These are phyloP conservation scores for Hybos culiciformis DNA, from an alignment of 2,888 invertebrate genomes.

Conservation along the genomic window DNA sequence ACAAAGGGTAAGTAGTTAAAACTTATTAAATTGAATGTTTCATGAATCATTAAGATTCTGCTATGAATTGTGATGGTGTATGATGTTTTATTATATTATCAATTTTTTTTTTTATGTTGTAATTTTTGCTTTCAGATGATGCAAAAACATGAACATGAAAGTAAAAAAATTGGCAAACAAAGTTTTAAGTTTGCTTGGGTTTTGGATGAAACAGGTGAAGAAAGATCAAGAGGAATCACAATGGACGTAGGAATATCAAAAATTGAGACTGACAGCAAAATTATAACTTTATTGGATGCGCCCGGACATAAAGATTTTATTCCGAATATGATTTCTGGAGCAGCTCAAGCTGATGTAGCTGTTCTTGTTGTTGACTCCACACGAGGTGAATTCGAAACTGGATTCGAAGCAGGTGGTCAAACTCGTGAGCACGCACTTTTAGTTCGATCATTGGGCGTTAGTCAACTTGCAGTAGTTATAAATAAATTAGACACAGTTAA, in stretches of 20 bases:
- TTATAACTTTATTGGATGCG: conserved; percentile 77
- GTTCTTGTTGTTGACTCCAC: conserved; percentile 92
- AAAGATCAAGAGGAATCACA: conserved; percentile 90
- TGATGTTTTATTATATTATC: no score
- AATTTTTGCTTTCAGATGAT: no score
- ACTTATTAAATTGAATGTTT: no score
- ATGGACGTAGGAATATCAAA: conserved; percentile 95
- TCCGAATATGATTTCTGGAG: conserved; percentile 98
- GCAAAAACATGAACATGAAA: conserved; percentile 96
- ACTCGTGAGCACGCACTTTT: conserved; percentile 93
- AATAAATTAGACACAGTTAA: conserved; percentile 95
- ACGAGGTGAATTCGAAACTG: conserved; percentile 96
- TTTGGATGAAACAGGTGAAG: conserved; percentile 95
- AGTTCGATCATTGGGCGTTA: conserved; percentile 70
- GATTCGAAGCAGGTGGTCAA: conserved; percentile 96
- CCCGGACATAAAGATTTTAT: conserved; percentile 99
- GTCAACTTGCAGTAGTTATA: conserved; percentile 85
- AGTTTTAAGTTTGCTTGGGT: conserved; percentile 99
- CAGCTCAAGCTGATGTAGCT: conserved; percentile 96
- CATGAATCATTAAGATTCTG: no score
- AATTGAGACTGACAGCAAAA: conserved; percentile 77
- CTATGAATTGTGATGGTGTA: no score
- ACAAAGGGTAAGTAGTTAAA: conserved; percentile 61
- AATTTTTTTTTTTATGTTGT: no score
- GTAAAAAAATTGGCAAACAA: conserved; percentile 92